Base-by-base conservation (phyloP, 2,113 vertebrate species). In the Macrotis lagotis region DNA sequence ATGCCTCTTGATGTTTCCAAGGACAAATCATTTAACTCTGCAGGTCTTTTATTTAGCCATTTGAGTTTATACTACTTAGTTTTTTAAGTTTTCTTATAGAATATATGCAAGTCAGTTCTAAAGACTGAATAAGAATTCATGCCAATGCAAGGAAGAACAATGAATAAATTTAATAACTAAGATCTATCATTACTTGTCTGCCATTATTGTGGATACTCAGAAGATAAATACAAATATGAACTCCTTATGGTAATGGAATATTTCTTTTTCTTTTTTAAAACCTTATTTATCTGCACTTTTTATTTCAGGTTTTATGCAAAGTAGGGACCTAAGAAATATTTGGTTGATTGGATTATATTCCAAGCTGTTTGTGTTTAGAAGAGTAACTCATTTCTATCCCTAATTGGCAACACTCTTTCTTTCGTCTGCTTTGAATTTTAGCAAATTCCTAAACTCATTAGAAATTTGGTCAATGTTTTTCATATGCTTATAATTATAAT, bases 1-100 rank as follows among this genome's bases (percentile, higher is more conserved):
- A 50, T 90, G 94, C 12, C 83, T 50, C 48, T 96, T 96, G 8
- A 37, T 90, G 6, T 48, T 95, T 50, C 66, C 31, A 92, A 95
- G 90, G 88, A 93, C 49, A 94, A 94, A 94, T 31, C 3, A 88
- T 31, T 89, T 48, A 89, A 28, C 31, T 88, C 28, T 66, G 53
- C 55, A 92, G 26, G 66, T 53, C 88, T 47, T 51, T 94, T 89
- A 31, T 59, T 66, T 66, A 12, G 0, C 0, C 2, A 10, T 5
- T 66, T 66, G 11, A 66, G 31, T 66, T 66, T 44, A 24, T 83
- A 19, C 19, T 44, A 24, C 16, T 44, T 19, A 24, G 6, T 83
- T 44, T 44, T 83, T 4, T 8, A 22, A 44, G 1, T 44, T n/a
- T 83, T 22, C 66, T 44, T 83, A 83, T 44, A n/a, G 59, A 37